A percentile compares a stretch with the other conserved stretches of the same genome.
Conservation (phyloP, 2,797 vertebrate species). For the Rhinella marina region DNA sequence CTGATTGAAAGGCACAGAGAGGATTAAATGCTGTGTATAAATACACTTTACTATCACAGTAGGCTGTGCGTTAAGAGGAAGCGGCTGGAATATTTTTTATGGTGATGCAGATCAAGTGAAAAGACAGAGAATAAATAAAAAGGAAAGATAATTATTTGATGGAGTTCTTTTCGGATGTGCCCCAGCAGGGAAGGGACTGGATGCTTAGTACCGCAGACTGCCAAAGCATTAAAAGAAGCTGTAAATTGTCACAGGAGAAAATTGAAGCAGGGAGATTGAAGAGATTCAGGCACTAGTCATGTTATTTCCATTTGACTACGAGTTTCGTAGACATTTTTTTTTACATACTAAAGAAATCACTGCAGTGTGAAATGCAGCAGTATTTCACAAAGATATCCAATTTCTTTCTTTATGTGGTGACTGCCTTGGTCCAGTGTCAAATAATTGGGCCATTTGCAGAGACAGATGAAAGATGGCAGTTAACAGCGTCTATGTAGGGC, state of each 20-base stretch:
- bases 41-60: conserved; percentile 74
- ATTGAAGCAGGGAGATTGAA: conserved; percentile 70
- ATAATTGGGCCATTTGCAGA: conserved; percentile 56
- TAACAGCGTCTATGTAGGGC: conserved; percentile 32
- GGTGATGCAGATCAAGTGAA: conserved; percentile 78
- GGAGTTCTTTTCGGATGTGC: conserved; percentile 77
- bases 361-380: conserved; percentile 62
- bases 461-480: conserved; percentile 36
- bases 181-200: conserved; percentile 77
- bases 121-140: conserved; percentile 79
- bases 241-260: conserved; percentile 75
- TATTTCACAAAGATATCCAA: conserved; percentile 61
- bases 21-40: conserved; percentile 75
- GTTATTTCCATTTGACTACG: conserved; percentile 64
- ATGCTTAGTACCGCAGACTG: conserved; percentile 76
- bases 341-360: conserved; percentile 64
- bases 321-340: conserved; percentile 59
- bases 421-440: conserved; percentile 49
- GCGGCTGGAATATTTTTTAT: conserved; percentile 78
- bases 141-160: conserved; percentile 80
- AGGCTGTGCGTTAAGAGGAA: conserved; percentile 71
- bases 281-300: conserved; percentile 65
- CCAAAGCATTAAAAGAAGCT: conserved; percentile 73
- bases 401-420: conserved; percentile 53
- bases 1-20: conserved; percentile 61